These are phyloP conservation scores for Onthophagus sagittarius DNA, from an alignment of 2,888 invertebrate genomes.

Conservation along the genomic window DNA sequence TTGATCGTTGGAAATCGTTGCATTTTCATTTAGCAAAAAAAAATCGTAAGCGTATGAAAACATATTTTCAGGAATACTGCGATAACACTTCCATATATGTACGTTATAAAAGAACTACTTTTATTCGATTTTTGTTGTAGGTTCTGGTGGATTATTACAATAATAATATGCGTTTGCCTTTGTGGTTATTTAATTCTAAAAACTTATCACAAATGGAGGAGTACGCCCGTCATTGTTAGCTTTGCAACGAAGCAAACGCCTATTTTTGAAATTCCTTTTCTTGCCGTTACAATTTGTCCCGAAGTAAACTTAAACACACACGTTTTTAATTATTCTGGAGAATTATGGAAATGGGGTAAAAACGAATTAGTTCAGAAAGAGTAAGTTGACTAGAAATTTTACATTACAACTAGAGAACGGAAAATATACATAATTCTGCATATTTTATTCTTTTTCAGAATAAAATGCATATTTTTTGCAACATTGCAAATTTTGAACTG, in stretches of 20 bases:
- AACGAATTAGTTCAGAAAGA: too few relatives aligned
- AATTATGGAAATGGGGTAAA: too few relatives aligned
- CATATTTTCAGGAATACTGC: conserved; percentile 36
- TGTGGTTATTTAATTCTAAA: conserved; percentile 59
- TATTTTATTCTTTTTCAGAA: neutral
- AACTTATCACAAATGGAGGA: conserved; percentile 68
- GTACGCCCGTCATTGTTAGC: conserved; percentile 68
- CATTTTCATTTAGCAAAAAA: neutral
- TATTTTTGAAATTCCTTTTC: conserved; percentile 56
- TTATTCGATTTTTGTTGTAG: conserved; percentile 43
- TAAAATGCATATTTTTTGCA: too few relatives aligned
- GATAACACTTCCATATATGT: too few relatives aligned
- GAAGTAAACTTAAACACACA: too few relatives aligned
- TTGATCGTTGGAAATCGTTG: neutral
- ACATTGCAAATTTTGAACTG: too few relatives aligned
- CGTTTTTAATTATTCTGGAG: too few relatives aligned
- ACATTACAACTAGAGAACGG: too few relatives aligned
- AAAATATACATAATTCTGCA: conserved; percentile 37
- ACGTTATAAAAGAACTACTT: neutral
- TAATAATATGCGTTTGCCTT: conserved; percentile 47
- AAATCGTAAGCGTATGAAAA: conserved; percentile 24
- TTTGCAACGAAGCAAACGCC: conserved; percentile 67
- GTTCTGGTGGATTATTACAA: conserved; percentile 58
- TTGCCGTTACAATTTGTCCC: conserved; percentile 53
- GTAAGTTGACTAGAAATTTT: too few relatives aligned